Base-by-base conservation (phyloP, 2,888 invertebrate genomes). In the Chloroclysta siterata region DNA sequence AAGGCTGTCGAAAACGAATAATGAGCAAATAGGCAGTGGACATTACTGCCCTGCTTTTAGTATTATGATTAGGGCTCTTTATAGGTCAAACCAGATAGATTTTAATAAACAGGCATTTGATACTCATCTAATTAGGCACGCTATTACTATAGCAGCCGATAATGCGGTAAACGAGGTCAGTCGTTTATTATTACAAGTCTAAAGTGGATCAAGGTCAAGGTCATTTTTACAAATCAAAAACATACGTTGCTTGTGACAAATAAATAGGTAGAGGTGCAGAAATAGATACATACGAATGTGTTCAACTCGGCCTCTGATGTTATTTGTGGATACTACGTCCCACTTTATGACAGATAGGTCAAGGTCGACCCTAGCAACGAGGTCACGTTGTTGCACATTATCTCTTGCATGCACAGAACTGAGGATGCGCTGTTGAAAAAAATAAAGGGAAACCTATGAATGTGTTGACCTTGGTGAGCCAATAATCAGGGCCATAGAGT, bases 191-290 rank as follows among this genome's bases (percentile, higher is more conserved):
- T 88, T 87, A 90, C 88, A 85, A 77, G 81, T 81, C 83, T 82
- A 86, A 92, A 90, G 82, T 90, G 88, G 92, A 92, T 93, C 92
- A 93, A 91, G 92, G 92, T 93, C 92, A 92, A 91, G 91, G 92
- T 90, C 92, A 91, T 87, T 90, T 88, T 90, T 90, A 91, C 90
- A 89, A 91, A 90, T 89, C 87, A 90, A 90, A 89, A 89, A 84
- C 84, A 88, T 80, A 83, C 79, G 81, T 83, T 79, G 50, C 83
- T 76, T 65, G 84, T 85, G 89, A 90, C 88, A 90, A 87, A 87
- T 82, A 85, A 75, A 75, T 78, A 39, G 36, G 36, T 39, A 76
- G 79, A 76, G 15, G 84, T 74, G 81, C 87, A 85, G 80, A 89
- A 89, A 89, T 89, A 90, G 85, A 86, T 75, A 79, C 78, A 74